Evolutionary conservation across 2,113 vertebrate species (phyloP).

Genomic region (Apodemus speciosus): DNA sequence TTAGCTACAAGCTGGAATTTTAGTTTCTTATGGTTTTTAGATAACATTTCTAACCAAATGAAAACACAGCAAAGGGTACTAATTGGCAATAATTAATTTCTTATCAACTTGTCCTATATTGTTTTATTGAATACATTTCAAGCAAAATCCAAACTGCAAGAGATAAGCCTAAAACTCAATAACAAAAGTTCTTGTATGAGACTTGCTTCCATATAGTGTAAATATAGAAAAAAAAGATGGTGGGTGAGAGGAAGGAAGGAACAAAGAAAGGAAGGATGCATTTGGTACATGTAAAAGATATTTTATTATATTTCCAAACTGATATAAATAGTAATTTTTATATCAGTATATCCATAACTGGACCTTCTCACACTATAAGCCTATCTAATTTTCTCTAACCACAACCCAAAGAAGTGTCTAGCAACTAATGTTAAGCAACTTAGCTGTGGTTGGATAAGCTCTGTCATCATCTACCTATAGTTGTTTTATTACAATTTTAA

Average conservation of each 20-base stretch:
- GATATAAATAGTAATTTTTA: neutral
- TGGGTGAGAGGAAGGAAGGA: neutral
- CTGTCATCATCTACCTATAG: neutral
- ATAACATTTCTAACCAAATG: neutral
- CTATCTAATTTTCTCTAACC: neutral
- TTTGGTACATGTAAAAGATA: no score
- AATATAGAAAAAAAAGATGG: neutral
- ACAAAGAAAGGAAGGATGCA: neutral
- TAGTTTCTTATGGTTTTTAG: neutral
- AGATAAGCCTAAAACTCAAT: fast-evolving
- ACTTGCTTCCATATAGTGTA: neutral
- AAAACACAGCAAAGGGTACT: neutral
- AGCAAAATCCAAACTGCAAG: neutral
- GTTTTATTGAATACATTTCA: neutral
- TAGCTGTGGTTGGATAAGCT: neutral
- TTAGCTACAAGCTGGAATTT: neutral
- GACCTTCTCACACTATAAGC: neutral
- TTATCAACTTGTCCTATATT: neutral
- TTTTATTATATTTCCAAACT: neutral
- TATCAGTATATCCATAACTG: neutral
- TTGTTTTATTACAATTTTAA: neutral
- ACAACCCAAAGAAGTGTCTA: neutral
- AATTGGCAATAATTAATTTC: neutral
- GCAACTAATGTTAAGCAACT: neutral
- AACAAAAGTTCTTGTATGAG: neutral